A percentile compares a stretch with the other conserved stretches of the same genome.
These are phyloP conservation scores for Harpalus rufipes DNA, from an alignment of 2,888 invertebrate species.

Conservation along the genomic window DNA sequence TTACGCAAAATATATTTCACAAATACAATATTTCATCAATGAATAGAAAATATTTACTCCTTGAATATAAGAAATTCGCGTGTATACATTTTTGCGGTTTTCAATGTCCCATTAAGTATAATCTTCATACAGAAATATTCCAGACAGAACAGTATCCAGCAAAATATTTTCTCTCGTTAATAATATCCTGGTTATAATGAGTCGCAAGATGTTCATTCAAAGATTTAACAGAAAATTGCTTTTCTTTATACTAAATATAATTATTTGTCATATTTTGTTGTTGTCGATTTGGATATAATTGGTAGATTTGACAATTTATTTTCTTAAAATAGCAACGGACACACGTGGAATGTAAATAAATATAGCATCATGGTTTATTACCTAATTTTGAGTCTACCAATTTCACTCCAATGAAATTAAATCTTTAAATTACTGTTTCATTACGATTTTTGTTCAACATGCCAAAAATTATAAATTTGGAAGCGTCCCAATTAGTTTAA, in stretches of 20 bases:
- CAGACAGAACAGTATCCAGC: background rate
- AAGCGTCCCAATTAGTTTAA: no score
- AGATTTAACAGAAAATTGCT: background rate
- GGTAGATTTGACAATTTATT: no score
- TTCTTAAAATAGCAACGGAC: no score
- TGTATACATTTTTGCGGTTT: background rate
- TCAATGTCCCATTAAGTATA: background rate
- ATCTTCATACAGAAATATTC: background rate
- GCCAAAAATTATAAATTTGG: no score
- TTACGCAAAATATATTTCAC: background rate
- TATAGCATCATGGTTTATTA: no score
- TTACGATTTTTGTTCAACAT: no score
- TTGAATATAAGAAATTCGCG: background rate
- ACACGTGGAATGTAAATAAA: no score
- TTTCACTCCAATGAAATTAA: no score
- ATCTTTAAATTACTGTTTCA: no score
- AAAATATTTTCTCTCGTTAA: background rate
- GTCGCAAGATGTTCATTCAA: background rate
- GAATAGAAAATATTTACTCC: background rate
- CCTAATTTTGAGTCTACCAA: no score
- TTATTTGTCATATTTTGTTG: background rate
- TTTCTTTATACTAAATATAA: background rate
- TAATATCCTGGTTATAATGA: background rate
- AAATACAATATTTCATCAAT: no score
- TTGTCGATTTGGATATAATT: no score